Percentiles rank a stretch among this genome's conserved stretches.
Evolutionary conservation across 2,797 vertebrate genomes (phyloP).

Genomic region (Epinephelus awoara): DNA sequence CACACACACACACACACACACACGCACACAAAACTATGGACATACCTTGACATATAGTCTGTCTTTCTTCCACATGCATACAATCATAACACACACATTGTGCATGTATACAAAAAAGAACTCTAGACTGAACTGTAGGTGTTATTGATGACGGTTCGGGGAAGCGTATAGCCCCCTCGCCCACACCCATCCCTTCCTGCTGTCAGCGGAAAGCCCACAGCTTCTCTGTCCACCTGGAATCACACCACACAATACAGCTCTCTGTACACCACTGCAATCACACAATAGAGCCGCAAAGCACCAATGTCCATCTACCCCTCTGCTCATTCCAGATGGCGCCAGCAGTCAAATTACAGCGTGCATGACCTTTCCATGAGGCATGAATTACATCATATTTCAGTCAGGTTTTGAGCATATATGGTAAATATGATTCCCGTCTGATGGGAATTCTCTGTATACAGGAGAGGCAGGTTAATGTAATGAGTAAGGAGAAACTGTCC

Average conservation of each 20-base stretch:
- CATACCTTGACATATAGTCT: slow-evolving; percentile 51
- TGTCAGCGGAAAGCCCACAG: slow-evolving; percentile 55
- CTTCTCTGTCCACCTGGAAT: slow-evolving; percentile 60
- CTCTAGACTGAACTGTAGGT: slow-evolving; percentile 48
- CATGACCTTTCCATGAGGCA: slow-evolving; percentile 24
- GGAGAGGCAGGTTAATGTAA: slow-evolving; percentile 12
- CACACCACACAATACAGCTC: slow-evolving; percentile 58
- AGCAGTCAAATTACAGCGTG: slow-evolving; percentile 36
- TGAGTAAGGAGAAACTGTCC: not conserved
- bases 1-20: slow-evolving; percentile 26
- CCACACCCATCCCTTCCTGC: slow-evolving; percentile 65
- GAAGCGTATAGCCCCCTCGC: slow-evolving; percentile 40
- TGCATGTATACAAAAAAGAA: slow-evolving; percentile 41
- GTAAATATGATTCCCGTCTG: slow-evolving; percentile 27
- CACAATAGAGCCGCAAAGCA: slow-evolving; percentile 30
- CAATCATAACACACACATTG: slow-evolving; percentile 55
- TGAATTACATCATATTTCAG: slow-evolving; percentile 30
- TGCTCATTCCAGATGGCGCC: slow-evolving; percentile 39
- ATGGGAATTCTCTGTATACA: not conserved
- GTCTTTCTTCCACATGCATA: slow-evolving; percentile 56
- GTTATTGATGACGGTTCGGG: slow-evolving; percentile 60
- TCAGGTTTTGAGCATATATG: slow-evolving; percentile 18
- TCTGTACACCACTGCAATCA: slow-evolving; percentile 46
- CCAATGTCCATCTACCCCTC: slow-evolving; percentile 33
- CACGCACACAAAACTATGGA: slow-evolving; percentile 25